Evolutionary conservation across 2,888 invertebrate species (phyloP).

Genomic region (Trichopoda pennipes): DNA sequence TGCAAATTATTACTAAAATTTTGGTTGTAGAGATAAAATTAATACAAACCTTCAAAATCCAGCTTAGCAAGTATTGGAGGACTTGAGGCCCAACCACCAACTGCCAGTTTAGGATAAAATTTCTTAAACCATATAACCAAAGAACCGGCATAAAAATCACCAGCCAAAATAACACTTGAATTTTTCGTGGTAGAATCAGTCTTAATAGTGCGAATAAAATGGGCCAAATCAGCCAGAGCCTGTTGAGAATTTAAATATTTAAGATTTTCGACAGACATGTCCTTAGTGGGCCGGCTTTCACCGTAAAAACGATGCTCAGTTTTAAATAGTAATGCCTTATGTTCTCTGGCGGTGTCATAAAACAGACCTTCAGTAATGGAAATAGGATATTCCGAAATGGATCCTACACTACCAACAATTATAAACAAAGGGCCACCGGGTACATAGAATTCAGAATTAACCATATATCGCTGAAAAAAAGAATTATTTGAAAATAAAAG

Average conservation of each 20-base stretch:
- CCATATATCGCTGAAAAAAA: conserved; percentile 81
- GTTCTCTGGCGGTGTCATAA: conserved; percentile 83
- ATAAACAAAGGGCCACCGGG: conserved; percentile 84
- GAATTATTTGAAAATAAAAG: no score
- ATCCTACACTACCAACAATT: conserved; percentile 87
- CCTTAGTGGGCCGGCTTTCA: conserved; percentile 85
- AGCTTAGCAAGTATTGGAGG: conserved; percentile 85
- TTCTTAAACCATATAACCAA: conserved; percentile 86
- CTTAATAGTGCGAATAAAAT: conserved; percentile 83
- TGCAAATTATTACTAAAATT: no score
- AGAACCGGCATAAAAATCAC: conserved; percentile 86
- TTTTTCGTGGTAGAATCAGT: conserved; percentile 75
- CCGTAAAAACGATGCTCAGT: conserved; percentile 93
- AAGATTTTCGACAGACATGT: conserved; percentile 82
- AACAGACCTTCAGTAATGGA: conserved; percentile 85
- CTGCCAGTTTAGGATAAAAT: conserved; percentile 85
- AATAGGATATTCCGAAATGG: conserved; percentile 81
- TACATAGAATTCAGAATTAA: conserved; percentile 81
- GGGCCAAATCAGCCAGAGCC: conserved; percentile 85
- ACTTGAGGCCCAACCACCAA: conserved; percentile 86
- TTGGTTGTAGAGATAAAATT: no score
- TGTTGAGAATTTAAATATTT: conserved; percentile 85
- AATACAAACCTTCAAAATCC: conserved; percentile 82
- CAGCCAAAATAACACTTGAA: conserved; percentile 83
- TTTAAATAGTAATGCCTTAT: conserved; percentile 86